Evolutionary conservation across 1,140 invertebrate genomes (phyloP), one percentile per base, ranked within the genome.

Genomic region (Heliconius melpomene): DNA sequence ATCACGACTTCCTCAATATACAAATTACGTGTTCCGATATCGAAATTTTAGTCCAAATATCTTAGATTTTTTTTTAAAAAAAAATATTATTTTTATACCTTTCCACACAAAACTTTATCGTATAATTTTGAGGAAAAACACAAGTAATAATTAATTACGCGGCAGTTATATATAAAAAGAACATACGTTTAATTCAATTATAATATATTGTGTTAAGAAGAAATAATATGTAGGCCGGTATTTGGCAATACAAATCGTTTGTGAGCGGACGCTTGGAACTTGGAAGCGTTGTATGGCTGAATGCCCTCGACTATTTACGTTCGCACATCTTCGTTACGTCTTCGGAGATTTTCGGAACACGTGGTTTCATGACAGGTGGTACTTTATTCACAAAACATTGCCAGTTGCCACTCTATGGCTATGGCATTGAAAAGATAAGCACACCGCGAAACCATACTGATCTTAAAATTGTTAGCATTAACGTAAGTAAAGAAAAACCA

Each of bases 1-100:
- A 91, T 90, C 85, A 90, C 83, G 78, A 89, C 89, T 87, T 91
- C 91, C 88, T 89, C 85, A 86, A 85, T 87, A 88, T 85, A 86
- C 81, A 83, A 87, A 88, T 86, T 84, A 78, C 75, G 36, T 60
- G n/a, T 80, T 75, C 76, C 71, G 20, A 80, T 79, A 76, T 79
- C 57, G 26, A 70, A 75, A 74, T 23, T 60, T 11, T 26, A 60
- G n/a, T n/a, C n/a, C 8, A 8, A 26, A 29, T 26, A 26, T 9
- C 8, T 66, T 26, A 26, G 26, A 26, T n/a, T n/a, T n/a, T n/a
- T n/a, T n/a, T n/a, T n/a, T n/a, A n/a, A 26, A 26, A 26, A 26
- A 26, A 26, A 26, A 26, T 26, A 26, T 26, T 40, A 29, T 18
- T 36, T 23, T 71, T 66, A 29, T 57, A 66, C 29, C 9, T 66